A percentile compares a stretch with the other conserved stretches of the same genome.
Conservation (phyloP, 2,797 vertebrate species). For the Anableps anableps region DNA sequence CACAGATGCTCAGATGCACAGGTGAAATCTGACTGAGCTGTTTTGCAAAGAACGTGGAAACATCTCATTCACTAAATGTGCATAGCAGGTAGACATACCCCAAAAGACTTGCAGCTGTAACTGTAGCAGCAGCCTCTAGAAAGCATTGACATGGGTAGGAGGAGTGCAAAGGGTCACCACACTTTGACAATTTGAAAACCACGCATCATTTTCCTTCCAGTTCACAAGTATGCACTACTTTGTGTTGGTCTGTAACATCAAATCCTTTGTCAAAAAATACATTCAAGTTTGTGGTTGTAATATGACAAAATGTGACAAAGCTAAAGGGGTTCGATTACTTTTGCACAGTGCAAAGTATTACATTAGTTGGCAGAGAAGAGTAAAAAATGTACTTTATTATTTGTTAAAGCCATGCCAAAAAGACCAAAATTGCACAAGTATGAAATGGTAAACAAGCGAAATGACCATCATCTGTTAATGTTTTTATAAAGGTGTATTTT, state of each 20-base stretch:
- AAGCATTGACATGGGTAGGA: background rate
- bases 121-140: background rate
- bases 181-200: background rate
- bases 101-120: no score
- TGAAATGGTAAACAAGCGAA: background rate
- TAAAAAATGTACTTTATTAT: background rate
- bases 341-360: background rate
- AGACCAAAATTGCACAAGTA: background rate
- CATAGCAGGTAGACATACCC: no score
- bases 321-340: background rate
- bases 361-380: background rate
- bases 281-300: no score
- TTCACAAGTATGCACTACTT: no score
- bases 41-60: no score
- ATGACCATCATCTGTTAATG: background rate
- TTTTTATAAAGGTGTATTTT: background rate
- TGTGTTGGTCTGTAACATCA: no score
- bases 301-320: no score
- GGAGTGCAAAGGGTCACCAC: background rate
- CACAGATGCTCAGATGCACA: no score
- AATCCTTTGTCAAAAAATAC: no score
- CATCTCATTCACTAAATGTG: no score
- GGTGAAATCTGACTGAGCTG: no score
- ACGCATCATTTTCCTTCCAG: no score
- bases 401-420: background rate